Percentiles rank a stretch among this genome's conserved stretches.
phyloP scores from a whole-genome alignment of 2,888 invertebrate genomes.

The Conops quadrifasciatus region DNA sequence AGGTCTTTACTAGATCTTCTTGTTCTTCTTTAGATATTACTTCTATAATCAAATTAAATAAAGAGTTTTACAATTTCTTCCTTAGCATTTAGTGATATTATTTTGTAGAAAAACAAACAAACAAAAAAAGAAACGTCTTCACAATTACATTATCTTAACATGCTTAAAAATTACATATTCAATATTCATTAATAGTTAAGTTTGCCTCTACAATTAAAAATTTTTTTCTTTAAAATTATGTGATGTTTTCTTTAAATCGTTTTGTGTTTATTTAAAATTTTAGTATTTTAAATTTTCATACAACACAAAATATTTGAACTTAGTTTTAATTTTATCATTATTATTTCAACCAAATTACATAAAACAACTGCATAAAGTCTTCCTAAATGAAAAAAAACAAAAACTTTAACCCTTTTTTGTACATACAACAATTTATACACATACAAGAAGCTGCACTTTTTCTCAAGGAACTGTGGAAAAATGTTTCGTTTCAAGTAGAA shows the following conservation, averaged over 20 bases:
- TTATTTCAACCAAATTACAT: conserved; percentile 20
- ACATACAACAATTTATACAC: neutral
- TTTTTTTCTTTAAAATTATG: conserved; percentile 20
- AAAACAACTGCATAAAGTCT: conserved; percentile 5
- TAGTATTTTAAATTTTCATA: neutral
- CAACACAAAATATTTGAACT: conserved; percentile 5
- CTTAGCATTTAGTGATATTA: conserved; percentile 25
- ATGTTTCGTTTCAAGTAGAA: conserved; percentile 5
- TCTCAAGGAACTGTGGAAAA: neutral
- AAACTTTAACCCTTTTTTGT: no score
- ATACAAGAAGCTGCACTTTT: neutral
- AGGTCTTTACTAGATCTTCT: no score
- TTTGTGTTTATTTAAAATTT: conserved; percentile 2
- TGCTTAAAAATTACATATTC: neutral
- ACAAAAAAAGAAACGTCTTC: neutral
- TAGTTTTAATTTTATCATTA: neutral
- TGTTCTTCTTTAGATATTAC: conserved; percentile 25
- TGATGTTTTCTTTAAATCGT: conserved; percentile 24
- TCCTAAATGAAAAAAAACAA: conserved; percentile 1
- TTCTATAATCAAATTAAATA: conserved; percentile 3
- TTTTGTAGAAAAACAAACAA: conserved; percentile 1
- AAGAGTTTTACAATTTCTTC: conserved; percentile 6
- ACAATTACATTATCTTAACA: neutral
- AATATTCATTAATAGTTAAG: conserved; percentile 9
- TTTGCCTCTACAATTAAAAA: conserved; percentile 7